Conservation (phyloP, 2,888 invertebrate species). For the Yponomeuta malinellus region DNA sequence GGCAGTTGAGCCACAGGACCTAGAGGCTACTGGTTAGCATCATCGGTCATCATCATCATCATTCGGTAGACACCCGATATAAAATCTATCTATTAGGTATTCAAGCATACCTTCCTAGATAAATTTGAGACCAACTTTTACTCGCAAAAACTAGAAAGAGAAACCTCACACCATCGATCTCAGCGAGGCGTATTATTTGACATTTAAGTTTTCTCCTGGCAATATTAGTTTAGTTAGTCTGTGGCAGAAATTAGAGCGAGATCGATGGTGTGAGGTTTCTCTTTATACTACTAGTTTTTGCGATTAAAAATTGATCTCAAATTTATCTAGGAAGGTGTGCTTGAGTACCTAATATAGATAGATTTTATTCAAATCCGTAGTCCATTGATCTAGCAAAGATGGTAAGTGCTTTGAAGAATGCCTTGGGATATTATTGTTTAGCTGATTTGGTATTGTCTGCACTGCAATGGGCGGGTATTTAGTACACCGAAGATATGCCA, state of each 20-base stretch:
- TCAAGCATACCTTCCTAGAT: too few species aligned
- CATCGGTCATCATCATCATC: too few species aligned
- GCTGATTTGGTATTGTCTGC: not conserved
- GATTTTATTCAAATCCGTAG: not conserved
- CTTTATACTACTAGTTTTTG: conserved; percentile 20
- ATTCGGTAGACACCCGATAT: too few species aligned
- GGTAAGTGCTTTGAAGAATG: not conserved
- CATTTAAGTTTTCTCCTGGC: conserved; percentile 13
- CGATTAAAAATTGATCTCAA: conserved; percentile 28
- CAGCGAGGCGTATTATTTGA: not conserved
- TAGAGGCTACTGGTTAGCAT: too few species aligned
- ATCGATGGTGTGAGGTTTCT: conserved; percentile 39
- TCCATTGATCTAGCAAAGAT: conserved; percentile 3
- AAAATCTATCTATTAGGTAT: too few species aligned
- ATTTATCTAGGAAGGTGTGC: conserved; percentile 4
- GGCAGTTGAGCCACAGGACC: too few species aligned
- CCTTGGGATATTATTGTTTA: not conserved
- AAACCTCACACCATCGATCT: too few species aligned
- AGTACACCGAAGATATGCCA: not conserved
- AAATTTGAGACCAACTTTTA: too few species aligned
- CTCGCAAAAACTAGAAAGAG: too few species aligned
- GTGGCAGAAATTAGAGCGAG: conserved; percentile 11
- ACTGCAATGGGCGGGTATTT: conserved; percentile 5
- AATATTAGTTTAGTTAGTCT: conserved; percentile 6
- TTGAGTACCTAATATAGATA: not conserved